Evolutionary conservation across 2,797 vertebrate species (phyloP), one percentile per base, ranked within the genome.

Genomic region (Pipistrellus pygmaeus): DNA sequence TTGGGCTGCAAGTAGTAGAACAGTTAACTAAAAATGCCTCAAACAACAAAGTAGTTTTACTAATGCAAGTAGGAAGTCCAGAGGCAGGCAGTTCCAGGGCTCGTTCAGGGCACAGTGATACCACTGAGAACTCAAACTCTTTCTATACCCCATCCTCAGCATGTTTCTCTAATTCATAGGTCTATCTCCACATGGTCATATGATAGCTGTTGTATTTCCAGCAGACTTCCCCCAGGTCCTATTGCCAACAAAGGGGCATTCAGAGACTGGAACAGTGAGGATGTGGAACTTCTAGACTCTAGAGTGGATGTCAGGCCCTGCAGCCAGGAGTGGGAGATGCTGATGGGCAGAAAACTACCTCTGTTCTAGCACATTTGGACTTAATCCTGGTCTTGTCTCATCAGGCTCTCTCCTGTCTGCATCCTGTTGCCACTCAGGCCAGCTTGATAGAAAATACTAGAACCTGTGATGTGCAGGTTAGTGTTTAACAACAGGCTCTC

Each of bases 191-290:
- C 8, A 1, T 0, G 2, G 48, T 11, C 14, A 12, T 14, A 7
- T 5, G 13, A 18, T 38, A 12, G 46, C 38, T 17, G 25, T 46
- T 14, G 2, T 5, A 14, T 23, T 8, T 20, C 25, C 44, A 27
- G 20, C 12, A 25, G 13, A 21, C 30, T 4, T 5, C 23, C 27
- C 15, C 30, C 8, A n/a, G 38, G n/a, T 69, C 41, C 46, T 76
- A 0, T 6, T 35, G 35, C 30, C 57, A 21, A 15, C 0, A 1
- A n/a, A 17, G 13, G 15, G 5, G 27, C 46, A 20, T n/a, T 6
- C 0, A 41, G 71, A 32, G 30, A 15, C 4, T 4, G 2, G 6
- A 17, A 51, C 2, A 9, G 38, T 5, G 55, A 75, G n/a, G 38
- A 48, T 7, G 4, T 6, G n/a, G 11, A 25, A 9, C 17, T 8